Evolutionary conservation across 2,888 invertebrate genomes (phyloP).

Genomic region (Osedax frankpressi): DNA sequence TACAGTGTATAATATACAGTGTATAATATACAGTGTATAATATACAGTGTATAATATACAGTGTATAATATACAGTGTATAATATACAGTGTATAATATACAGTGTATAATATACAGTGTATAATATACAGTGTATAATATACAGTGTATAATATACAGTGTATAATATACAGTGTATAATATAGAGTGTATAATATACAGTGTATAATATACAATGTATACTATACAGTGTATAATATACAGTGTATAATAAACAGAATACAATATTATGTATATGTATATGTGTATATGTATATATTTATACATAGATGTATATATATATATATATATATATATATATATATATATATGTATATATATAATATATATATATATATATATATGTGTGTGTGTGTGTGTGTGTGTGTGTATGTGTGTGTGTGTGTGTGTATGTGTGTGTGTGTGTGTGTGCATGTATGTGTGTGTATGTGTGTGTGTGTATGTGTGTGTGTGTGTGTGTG

Average conservation of each 20-base stretch:
- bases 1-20: too few species aligned
- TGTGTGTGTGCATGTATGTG: constrained; percentile 4
- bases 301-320: neutral
- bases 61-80: too few species aligned
- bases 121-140: too few species aligned
- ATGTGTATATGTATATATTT: neutral
- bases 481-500: neutral
- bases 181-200: too few species aligned
- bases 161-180: too few species aligned
- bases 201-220: too few species aligned
- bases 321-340: neutral
- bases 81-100: too few species aligned
- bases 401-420: constrained; percentile 1
- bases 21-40: too few species aligned
- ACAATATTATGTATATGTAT: neutral
- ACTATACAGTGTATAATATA: too few species aligned
- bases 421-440: neutral
- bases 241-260: neutral
- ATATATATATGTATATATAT: neutral
- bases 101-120: too few species aligned
- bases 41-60: too few species aligned
- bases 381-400: neutral
- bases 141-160: too few species aligned
- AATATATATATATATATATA: neutral
- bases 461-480: neutral